Evolutionary conservation across 2,888 invertebrate species (phyloP), one percentile per base, ranked within the genome.

Genomic region (Eutolmus rufibarbis): DNA sequence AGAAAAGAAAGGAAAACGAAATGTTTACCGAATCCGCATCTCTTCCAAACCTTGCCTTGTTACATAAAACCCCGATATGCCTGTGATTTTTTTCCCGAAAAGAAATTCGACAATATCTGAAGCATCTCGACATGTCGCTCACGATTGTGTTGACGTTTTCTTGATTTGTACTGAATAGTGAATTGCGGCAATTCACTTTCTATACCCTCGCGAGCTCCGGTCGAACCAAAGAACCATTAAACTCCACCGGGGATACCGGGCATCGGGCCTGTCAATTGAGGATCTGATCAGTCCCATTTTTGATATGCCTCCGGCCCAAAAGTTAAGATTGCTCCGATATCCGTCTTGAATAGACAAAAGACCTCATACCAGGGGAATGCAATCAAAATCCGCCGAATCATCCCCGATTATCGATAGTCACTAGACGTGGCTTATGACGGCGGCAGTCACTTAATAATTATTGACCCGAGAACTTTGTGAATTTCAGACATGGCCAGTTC

Each of bases 321-420:
- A 82, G 46, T 85, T 74, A 12, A 84, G 84, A 85, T 85, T 85
- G 31, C 43, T 66, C 74, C 28, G 85, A 85, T 85, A 85, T 74
- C 74, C 31, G 85, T 43, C 66, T 66, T 74, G 85, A 87, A 76
- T 77, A 86, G 87, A 88, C 88, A 88, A 88, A 88, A 87, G 88
- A 88, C 87, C 87, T 87, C 88, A 87, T 78, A 84, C 77, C 82
- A 51, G 86, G 86, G 87, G 85, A 86, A 86, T 87, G 88, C 82
- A 82, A 79, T 82, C 74, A 66, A 57, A 79, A 87, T 76, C 40
- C n/a, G 82, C 23, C n/a, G 51, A 81, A 82, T 76, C 87, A 87
- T 82, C 87, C 12, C 43, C 85, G 46, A 43, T 51, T 43, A 85
- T 85, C 74, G 74, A 74, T 28, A 74, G 40, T 85, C 74, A 51